A percentile compares a stretch with the other conserved stretches of the same genome.
Conservation (phyloP, 2,888 invertebrate species). For the Beris morrisii region DNA sequence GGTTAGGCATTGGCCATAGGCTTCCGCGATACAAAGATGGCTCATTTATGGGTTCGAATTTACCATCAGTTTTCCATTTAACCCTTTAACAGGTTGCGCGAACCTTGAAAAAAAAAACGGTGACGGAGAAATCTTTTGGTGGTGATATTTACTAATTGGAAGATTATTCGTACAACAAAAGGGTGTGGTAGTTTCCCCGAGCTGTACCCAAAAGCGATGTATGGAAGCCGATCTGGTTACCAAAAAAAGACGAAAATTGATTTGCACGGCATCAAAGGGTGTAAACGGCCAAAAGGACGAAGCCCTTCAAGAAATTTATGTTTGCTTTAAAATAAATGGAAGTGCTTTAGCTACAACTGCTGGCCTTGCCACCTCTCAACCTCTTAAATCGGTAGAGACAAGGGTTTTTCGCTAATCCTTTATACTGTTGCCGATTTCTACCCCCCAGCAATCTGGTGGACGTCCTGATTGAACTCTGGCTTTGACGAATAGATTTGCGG, state of each 20-base stretch:
- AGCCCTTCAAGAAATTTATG: constrained; percentile 15
- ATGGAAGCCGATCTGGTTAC: constrained; percentile 18
- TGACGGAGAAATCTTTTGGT: constrained; percentile 26
- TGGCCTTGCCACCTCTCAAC: constrained; percentile 31
- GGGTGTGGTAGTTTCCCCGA: constrained; percentile 30
- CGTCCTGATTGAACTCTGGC: neutral
- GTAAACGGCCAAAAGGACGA: neutral
- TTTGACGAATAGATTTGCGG: constrained; percentile 33
- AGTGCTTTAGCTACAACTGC: constrained; percentile 27
- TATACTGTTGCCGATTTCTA: neutral
- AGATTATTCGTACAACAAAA: constrained; percentile 38
- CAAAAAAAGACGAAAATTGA: neutral
- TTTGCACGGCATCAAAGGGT: constrained; percentile 22
- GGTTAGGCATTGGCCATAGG: constrained; percentile 27
- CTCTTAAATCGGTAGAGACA: constrained; percentile 3
- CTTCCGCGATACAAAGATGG: constrained; percentile 29
- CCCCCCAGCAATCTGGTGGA: neutral
- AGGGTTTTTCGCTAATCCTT: neutral
- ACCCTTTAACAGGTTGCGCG: constrained; percentile 34
- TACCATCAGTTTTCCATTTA: constrained; percentile 27
- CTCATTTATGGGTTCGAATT: constrained; percentile 28
- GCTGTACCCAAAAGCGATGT: constrained; percentile 13
- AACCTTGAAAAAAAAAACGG: neutral
- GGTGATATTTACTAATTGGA: constrained; percentile 40
- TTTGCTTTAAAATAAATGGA: constrained; percentile 35